These are phyloP conservation scores for Drosophila falleni DNA, from an alignment of 2,888 invertebrate genomes.

Conservation along the genomic window DNA sequence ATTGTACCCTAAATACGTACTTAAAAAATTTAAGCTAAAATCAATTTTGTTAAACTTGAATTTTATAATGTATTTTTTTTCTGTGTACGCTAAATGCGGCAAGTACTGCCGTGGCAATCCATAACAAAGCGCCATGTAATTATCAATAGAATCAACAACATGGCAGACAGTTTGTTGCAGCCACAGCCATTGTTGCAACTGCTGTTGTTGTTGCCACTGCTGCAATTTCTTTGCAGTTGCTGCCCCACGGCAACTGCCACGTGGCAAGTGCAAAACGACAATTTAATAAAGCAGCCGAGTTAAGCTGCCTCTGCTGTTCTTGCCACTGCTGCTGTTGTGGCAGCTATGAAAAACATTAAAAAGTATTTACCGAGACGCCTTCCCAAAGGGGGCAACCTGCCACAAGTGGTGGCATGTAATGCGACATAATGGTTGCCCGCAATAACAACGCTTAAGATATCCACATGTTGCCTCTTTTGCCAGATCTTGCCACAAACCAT, in stretches of 20 bases:
- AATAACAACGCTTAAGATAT: conserved; percentile 30
- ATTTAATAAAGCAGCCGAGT: conserved; percentile 58
- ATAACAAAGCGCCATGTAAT: conserved; percentile 70
- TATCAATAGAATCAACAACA: conserved; percentile 76
- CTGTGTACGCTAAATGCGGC: too few species aligned
- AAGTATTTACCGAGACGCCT: conserved; percentile 38
- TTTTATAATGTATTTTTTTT: too few species aligned
- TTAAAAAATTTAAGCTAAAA: too few species aligned
- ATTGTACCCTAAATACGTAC: too few species aligned
- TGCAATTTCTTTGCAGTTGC: conserved; percentile 20
- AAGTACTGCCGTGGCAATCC: conserved; percentile 41
- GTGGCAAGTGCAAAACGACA: conserved; percentile 48
- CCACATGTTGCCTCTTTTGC: conserved; percentile 29
- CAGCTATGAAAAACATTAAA: conserved; percentile 51
- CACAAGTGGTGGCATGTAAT: conserved; percentile 37
- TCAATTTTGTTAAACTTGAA: too few species aligned
- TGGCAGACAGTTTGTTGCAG: conserved; percentile 36
- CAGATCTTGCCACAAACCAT: conserved; percentile 7
- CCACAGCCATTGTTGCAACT: conserved; percentile 29
- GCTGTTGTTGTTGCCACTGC: conserved; percentile 18
- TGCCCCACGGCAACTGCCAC: conserved; percentile 39
- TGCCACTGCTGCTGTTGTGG: conserved; percentile 20
- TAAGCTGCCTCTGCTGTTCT: conserved; percentile 6
- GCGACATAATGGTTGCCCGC: conserved; percentile 42
- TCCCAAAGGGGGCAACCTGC: conserved; percentile 9